Percentiles rank a stretch among this genome's conserved stretches.
Conservation (phyloP, 2,113 vertebrate genomes). For the Eulemur rufifrons region DNA sequence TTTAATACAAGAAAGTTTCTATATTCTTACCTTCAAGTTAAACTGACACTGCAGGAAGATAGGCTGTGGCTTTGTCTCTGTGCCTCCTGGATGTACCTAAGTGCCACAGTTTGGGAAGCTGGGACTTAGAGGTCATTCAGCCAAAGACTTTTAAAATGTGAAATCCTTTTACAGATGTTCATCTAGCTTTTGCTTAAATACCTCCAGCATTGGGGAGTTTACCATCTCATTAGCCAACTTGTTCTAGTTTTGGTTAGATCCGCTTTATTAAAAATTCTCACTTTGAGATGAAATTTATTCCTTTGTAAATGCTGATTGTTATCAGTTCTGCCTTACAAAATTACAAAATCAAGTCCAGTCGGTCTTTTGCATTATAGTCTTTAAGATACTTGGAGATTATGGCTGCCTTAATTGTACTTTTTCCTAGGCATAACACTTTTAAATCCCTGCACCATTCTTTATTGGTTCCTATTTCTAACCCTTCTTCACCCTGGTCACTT, state of each 20-base stretch:
- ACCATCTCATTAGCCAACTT: neutral
- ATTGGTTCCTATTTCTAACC: neutral
- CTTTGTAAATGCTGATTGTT: neutral
- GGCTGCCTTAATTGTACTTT: neutral
- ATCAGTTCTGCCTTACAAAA: neutral
- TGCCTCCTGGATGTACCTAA: neutral
- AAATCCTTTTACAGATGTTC: neutral
- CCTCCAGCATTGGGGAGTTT: neutral
- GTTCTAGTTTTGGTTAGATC: neutral
- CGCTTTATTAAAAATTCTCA: neutral
- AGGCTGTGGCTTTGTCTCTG: neutral
- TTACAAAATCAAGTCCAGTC: neutral
- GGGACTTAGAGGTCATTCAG: neutral
- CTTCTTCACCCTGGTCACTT: neutral
- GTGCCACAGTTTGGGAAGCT: too few species aligned
- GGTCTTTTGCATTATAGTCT: neutral
- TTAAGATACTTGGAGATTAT: neutral
- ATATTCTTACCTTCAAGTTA: neutral
- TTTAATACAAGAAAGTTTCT: neutral
- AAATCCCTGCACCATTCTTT: neutral
- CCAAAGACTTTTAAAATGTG: neutral
- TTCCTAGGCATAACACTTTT: neutral
- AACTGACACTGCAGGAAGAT: neutral
- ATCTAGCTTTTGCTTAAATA: neutral
- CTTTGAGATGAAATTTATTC: neutral